These are phyloP conservation scores for Nebria salina DNA, from an alignment of 2,888 invertebrate species.

Conservation along the genomic window DNA sequence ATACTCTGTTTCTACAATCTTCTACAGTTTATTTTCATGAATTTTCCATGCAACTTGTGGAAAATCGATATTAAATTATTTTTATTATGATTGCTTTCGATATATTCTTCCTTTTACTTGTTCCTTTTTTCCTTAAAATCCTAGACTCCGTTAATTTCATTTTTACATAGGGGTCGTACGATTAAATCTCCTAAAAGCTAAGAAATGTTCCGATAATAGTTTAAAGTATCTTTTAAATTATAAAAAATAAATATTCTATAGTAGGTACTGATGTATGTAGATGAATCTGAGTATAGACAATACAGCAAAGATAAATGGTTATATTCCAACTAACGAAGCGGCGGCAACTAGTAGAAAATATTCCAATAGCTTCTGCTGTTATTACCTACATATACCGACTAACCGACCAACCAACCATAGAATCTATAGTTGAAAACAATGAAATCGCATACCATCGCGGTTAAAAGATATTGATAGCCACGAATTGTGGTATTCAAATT, in stretches of 20 bases:
- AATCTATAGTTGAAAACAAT: constrained; percentile 29
- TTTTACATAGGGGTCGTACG: no score
- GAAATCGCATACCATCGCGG: constrained; percentile 37
- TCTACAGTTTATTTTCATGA: not conserved
- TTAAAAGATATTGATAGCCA: constrained; percentile 15
- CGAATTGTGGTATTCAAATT: constrained; percentile 41
- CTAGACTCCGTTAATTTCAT: no score
- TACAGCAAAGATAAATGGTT: constrained; percentile 32
- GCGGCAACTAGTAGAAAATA: constrained; percentile 18
- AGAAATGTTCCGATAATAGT: no score
- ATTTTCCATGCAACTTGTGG: no score
- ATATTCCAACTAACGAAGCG: constrained; percentile 30
- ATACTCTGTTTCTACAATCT: not conserved
- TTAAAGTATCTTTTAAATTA: no score
- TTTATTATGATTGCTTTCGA: no score
- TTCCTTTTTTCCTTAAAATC: no score
- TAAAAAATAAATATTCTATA: no score
- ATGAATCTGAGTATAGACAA: not conserved
- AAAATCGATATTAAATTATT: no score
- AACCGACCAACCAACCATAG: not conserved
- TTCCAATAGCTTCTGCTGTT: constrained; percentile 21
- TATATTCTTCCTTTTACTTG: no score
- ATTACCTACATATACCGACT: not conserved
- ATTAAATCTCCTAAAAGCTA: no score
- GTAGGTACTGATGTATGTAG: not conserved